Base-by-base conservation (phyloP, 2,888 invertebrate genomes). In the Thumatha senex region DNA sequence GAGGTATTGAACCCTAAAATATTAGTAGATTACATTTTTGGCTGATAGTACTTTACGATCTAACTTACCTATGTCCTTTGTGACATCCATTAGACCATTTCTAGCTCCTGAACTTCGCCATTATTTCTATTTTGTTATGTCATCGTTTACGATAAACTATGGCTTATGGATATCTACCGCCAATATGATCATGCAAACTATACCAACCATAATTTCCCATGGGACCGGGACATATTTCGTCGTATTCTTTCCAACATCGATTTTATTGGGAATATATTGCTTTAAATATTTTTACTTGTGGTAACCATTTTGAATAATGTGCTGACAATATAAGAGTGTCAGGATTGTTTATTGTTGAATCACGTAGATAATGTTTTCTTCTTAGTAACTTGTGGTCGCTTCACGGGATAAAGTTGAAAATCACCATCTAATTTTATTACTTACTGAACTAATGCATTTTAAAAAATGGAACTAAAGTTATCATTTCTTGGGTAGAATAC, bases 181-280 rank as follows among this genome's bases (percentile, higher is more conserved):
- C 62, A 63, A 74, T 67, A 62, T 64, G 72, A 76, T 78, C 78
- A 76, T 73, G 72, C 72, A 74, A 79, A 76, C 70, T 77, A 74
- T 70, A 55, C 66, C 54, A 48, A 59, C 51, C 54, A 51, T 79
- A 78, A 85, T 84, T 86, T 85, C 85, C 85, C 82, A 4, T 0
- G 69, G 73, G 84, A 33, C 7, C 0, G 0, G 9, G 11, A 36
- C 44, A 48, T 54, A 54, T 57, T 50, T 33, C 39, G 31, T n/a
- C 33, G 49, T 56, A 41, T 54, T 60, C 43, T 48, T 61, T 51
- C 35, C 34, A 50, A 34, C 24, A 52, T 55, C 52, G 54, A 48
- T 53, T 59, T 59, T 67, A 31, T 53, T 51, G 49, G 31, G 53
- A 50, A 45, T 49, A 5, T 41, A 46, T 39, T 51, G 43, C 44